Percentiles rank a stretch among this genome's conserved stretches.
Conservation (phyloP, 1,140 invertebrate genomes). For the Asbolus verrucosus region DNA sequence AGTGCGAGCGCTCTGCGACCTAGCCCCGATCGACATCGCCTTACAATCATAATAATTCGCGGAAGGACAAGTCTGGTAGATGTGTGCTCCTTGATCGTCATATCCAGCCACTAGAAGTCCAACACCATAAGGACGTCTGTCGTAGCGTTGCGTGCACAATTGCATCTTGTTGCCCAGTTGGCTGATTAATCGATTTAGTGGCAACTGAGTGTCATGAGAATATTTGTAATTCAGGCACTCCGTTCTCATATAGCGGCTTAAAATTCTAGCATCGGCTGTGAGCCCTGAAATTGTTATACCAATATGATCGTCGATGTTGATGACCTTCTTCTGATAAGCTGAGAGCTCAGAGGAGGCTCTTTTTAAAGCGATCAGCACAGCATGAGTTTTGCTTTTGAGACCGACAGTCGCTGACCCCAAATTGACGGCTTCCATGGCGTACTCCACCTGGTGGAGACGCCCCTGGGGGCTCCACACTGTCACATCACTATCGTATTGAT, state of each 20-base stretch:
- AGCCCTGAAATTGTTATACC: conserved; percentile 97
- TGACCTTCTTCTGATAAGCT: conserved; percentile 97
- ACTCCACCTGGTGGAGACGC: conserved; percentile 93
- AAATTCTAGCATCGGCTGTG: conserved; percentile 95
- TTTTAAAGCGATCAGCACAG: conserved; percentile 95
- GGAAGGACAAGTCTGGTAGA: conserved; percentile 98
- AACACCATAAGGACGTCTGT: conserved; percentile 96
- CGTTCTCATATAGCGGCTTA: conserved; percentile 93
- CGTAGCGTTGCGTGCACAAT: conserved; percentile 96
- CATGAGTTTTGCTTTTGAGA: conserved; percentile 93
- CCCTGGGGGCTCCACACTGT: conserved; percentile 99
- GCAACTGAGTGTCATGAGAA: conserved; percentile 84
- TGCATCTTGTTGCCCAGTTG: conserved; percentile 95
- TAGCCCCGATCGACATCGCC: conserved; percentile 98
- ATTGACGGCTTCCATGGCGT: conserved; percentile 99
- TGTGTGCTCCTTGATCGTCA: conserved; percentile 95
- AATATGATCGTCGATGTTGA: conserved; percentile 95
- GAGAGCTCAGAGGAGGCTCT: conserved; percentile 95
- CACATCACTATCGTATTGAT: conserved; percentile 99
- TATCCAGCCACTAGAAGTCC: conserved; percentile 96
- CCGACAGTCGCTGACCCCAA: conserved; percentile 97
- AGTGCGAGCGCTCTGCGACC: conserved; percentile 97
- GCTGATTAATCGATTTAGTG: conserved; percentile 86
- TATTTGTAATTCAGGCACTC: conserved; percentile 95
- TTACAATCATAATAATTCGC: conserved; percentile 98